Base-by-base conservation (phyloP, 2,888 invertebrate species). In the Embidobia sp. region DNA sequence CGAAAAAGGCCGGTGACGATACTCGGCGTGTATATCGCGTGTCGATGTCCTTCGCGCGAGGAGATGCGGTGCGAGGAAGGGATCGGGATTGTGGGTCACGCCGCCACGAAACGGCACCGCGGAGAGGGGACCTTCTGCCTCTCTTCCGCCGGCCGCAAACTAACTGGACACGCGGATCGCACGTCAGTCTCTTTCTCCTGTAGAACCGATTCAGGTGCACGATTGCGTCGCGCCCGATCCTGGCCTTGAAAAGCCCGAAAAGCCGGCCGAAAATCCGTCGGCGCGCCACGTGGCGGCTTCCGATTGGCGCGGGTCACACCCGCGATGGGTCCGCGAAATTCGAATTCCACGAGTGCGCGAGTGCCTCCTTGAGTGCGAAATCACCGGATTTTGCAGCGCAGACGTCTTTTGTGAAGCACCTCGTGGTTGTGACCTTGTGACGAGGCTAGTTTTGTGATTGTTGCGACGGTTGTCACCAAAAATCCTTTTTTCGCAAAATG, bases 121-220 rank as follows among this genome's bases (percentile, higher is more conserved):
- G 84, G 84, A 83, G 84, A n/a, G 80, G 61, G 83, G 84, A 84
- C 84, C 86, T 86, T 86, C 85, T 86, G 85, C 83, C 78, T 78
- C 66, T 79, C 69, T 67, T 79, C 81, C 82, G 82, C 84, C 82
- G 84, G 85, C 84, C 83, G 81, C 85, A 81, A 87, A 84, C 85
- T 87, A 88, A 87, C 88, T 87, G 88, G 88, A 87, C 88, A 87
- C 82, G 81, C 84, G 83, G 83, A 84, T 85, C 79, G 81, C 82
- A 80, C 79, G 78, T 80, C 87, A 87, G 87, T 88, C 85, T 86
- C 85, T 86, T 85, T 87, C 85, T 84, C 84, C 82, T 78, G 79
- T 75, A 84, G 85, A 80, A 78, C 81, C 81, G 84, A 84, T 82
- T 81, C 86, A 85, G 85, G 84, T 84, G 86, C 67, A 51, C 69